A percentile compares a stretch with the other conserved stretches of the same genome.
Evolutionary conservation across 2,888 invertebrate species (phyloP).

Genomic region (Synergus umbraculus): DNA sequence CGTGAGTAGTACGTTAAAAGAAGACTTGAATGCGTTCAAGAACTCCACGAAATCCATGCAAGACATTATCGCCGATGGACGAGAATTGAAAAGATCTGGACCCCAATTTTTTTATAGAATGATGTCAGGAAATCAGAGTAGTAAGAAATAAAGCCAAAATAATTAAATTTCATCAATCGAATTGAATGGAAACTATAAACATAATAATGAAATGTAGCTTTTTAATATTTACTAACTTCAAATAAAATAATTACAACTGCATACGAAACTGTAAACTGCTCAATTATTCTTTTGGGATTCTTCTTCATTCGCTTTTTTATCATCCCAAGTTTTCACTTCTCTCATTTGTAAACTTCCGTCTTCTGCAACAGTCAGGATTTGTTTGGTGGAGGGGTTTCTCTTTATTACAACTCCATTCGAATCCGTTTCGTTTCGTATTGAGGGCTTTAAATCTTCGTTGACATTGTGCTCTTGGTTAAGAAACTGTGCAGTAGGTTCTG

Average conservation of each 20-base stretch:
- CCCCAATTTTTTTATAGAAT: not conserved
- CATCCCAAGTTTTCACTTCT: constrained; percentile 65
- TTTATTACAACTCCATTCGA: constrained; percentile 46
- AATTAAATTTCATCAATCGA: not conserved
- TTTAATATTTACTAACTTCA: not conserved
- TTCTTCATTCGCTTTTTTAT: constrained; percentile 28
- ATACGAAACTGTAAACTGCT: not conserved
- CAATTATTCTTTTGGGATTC: not conserved
- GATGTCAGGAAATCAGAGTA: not conserved
- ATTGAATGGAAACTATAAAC: not conserved
- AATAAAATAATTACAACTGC: not conserved
- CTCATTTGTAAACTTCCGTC: constrained; percentile 75
- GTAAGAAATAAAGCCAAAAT: not conserved
- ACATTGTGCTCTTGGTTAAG: not conserved
- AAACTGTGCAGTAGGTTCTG: not conserved
- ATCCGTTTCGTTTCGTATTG: not conserved
- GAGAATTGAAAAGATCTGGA: not conserved
- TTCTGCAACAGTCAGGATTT: constrained; percentile 71
- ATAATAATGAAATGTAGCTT: not conserved
- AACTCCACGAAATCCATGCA: not conserved
- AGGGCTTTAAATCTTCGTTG: not conserved
- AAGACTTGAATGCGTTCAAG: constrained; percentile 4
- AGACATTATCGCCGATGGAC: constrained; percentile 12
- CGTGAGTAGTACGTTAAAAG: not conserved
- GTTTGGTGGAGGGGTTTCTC: constrained; percentile 62